Evolutionary conservation across 1,140 invertebrate species (phyloP), one percentile per base, ranked within the genome.

Genomic region (Drosophila sturtevanti): DNA sequence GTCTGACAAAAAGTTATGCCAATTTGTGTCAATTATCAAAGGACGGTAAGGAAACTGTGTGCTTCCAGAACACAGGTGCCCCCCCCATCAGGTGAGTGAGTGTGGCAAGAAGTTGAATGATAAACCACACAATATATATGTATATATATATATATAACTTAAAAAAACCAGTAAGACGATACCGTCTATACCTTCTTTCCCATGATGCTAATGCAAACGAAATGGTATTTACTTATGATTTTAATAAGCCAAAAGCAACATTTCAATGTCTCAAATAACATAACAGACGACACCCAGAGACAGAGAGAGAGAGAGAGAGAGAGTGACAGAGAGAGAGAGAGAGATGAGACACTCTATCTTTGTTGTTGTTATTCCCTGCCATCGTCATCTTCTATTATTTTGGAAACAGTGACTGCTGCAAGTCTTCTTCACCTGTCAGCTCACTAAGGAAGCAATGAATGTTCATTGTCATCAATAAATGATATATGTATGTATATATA

Each of bases 1-100:
- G 41, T 48, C 84, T 86, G 84, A 87, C 84, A 86, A 86, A 86
- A 86, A 86, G 71, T 86, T 87, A 84, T 79, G 79, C 75, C 82
- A 87, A 87, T 87, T 86, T 86, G 81, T 86, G 81, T 82, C 81
- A 86, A 86, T 86, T 86, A 86, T 87, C 82, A 85, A 31, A n/a
- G n/a, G 56, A 51, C 54, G 6, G 54, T 34, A 34, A 27, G 6
- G 54, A 56, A 34, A 27, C 27, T 34, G 54, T 34, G 24, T 14
- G 27, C n/a, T 1, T 16, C 11, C 51, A 54, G 51, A 21, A 16
- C 44, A 22, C 5, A 14, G 38, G n/a, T 6, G n/a, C 38, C 38
- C n/a, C n/a, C n/a, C n/a, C n/a, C n/a, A n/a, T 41, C n/a, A 16
- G 55, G 16, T 12, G 55, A 58, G 14, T 22, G 21, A 2, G 21